Base-by-base conservation (phyloP, 2,113 vertebrate genomes). In the Butorides virescens region DNA sequence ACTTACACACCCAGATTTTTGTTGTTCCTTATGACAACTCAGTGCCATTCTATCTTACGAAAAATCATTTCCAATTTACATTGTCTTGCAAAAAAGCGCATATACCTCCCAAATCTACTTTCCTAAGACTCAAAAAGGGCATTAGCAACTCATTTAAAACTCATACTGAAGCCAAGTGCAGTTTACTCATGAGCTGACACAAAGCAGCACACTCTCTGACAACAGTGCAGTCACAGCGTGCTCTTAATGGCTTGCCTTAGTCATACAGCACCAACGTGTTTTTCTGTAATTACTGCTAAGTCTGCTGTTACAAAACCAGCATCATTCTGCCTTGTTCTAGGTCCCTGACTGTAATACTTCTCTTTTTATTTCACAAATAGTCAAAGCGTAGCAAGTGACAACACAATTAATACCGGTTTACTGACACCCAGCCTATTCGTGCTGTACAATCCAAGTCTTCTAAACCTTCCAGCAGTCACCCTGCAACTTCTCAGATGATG, bases 151-250 rank as follows among this genome's bases (percentile, higher is more conserved):
- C 5, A 36, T 93, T 82, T 88, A 61, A 83, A 90, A 79, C 49
- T 73, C 67, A 32, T 26, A 16, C 36, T 37, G 74, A 62, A 62
- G 71, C 67, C 39, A 42, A 76, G 71, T 1, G 1, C n/a, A 30
- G n/a, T 79, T 93, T 86, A 70, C 53, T 92, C 79, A 93, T 56
- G 55, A 73, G 42, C 78, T 88, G 91, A 93, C 71, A 92, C 36
- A 88, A 76, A 88, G 75, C 88, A 93, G 79, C 75, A 49, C 39
- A 44, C 3, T 5, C 7, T 59, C 79, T 72, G 90, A 87, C 92
- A 79, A 53, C 12, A 68, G 29, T 44, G 58, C 21, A 75, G 92
- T 68, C 82, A 88, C 58, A 46, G 82, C 11, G 30, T 73, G 67
- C 67, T 74, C 46, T 68, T 76, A 86, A 80, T 58, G 82, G 58